Base-by-base conservation (phyloP, 2,797 vertebrate genomes). In the Pangasius sanitwongsei region DNA sequence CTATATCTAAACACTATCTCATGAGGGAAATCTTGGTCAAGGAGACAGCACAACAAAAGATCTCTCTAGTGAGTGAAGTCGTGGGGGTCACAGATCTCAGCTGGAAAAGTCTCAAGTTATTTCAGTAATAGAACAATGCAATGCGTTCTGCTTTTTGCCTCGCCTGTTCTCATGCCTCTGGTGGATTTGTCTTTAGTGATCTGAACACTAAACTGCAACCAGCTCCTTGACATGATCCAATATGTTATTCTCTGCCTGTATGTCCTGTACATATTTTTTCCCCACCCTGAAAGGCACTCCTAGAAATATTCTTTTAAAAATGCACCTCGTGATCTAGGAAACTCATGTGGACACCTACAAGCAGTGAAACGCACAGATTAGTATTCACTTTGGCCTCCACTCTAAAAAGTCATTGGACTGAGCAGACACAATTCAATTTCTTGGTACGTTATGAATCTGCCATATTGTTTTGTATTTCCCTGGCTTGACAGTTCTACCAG, bases 11-110 rank as follows among this genome's bases (percentile, higher is more conserved):
- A 96, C 92, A 95, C 91, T 92, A 92, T 94, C 91, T 94, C 94
- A 93, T 90, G 86, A 92, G 92, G 93, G 95, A 93, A 88, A 94
- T 90, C 9, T 94, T 93, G 93, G 95, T 95, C 95, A 95, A 95
- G 95, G 96, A 95, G 92, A 96, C 94, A 8, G 85, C 70, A 75
- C 55, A 93, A 91, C 94, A 92, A 91, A 87, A 89, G 90, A 90
- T 88, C 0, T 88, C 55, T 89, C 92, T 90, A 34, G 41, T 78
- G 85, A 72, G 50, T 9, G 23, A 59, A 20, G 16, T 13, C 0
- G 37, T 18, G 48, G 31, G 34, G 59, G 44, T 53, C 67, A 67
- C 72, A 85, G n/a, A 11, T 88, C 55, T 69, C 63, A 69, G 28
- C 72, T 63, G 34, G 34, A 74, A 74, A 57, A 41, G 34, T 44